phyloP scores from a whole-genome alignment of 2,113 vertebrate species.

The Pampusana beccarii region DNA sequence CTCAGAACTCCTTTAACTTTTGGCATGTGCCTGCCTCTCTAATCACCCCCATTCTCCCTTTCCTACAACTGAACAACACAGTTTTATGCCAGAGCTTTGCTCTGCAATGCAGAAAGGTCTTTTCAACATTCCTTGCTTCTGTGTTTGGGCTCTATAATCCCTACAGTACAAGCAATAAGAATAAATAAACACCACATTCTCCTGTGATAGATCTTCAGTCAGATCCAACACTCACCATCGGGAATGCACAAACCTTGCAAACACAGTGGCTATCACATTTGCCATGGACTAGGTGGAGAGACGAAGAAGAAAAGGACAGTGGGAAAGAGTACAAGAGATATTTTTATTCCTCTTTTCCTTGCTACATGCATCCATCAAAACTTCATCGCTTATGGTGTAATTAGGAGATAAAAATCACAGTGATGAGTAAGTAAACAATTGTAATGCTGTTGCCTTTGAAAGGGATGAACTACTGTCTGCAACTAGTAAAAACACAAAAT shows the following conservation, averaged over 20 bases:
- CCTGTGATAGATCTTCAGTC: background rate
- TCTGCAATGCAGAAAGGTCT: background rate
- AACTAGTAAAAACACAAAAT: background rate
- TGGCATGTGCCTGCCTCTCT: background rate
- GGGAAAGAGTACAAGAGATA: background rate
- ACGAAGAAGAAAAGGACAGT: background rate
- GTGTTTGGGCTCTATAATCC: background rate
- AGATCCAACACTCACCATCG: fast-evolving
- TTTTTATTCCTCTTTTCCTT: background rate
- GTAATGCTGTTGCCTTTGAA: background rate
- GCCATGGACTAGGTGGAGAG: background rate
- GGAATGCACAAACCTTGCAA: background rate
- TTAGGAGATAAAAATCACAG: background rate
- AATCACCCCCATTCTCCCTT: background rate
- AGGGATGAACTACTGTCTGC: constrained; percentile 1
- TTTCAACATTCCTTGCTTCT: background rate
- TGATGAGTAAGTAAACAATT: background rate
- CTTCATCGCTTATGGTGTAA: background rate
- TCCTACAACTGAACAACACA: background rate
- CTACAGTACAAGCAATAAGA: background rate
- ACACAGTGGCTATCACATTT: background rate
- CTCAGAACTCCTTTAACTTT: background rate
- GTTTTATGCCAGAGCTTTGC: background rate
- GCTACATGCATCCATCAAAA: background rate
- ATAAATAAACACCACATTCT: background rate